Evolutionary conservation across 2,797 vertebrate genomes (phyloP).

Genomic region (Holocentrus rufus): DNA sequence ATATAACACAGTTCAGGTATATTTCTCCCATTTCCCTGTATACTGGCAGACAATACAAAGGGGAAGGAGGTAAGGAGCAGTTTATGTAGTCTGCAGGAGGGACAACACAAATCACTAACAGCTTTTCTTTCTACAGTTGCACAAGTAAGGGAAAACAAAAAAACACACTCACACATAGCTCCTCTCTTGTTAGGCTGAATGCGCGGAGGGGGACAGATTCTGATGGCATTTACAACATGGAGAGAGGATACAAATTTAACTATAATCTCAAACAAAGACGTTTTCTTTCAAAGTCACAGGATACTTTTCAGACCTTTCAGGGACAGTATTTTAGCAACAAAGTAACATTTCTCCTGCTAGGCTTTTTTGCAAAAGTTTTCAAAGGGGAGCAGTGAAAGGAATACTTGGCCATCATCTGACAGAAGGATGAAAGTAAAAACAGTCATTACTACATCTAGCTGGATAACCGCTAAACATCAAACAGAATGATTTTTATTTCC

Average conservation of each 20-base stretch:
- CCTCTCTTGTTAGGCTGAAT: neutral
- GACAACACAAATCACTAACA: slow-evolving; percentile 3
- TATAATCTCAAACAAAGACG: too few species aligned
- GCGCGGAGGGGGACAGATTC: too few species aligned
- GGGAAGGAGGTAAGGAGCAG: neutral
- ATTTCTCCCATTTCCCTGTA: neutral
- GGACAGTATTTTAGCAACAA: neutral
- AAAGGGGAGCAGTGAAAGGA: neutral
- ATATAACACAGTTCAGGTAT: neutral
- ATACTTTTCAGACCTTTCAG: neutral
- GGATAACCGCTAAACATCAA: neutral
- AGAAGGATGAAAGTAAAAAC: neutral
- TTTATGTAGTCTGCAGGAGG: slow-evolving; percentile 6
- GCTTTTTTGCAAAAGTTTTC: neutral
- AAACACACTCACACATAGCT: neutral
- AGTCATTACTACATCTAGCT: too few species aligned
- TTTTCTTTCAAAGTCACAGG: too few species aligned
- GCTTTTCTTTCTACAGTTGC: too few species aligned
- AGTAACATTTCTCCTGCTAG: neutral
- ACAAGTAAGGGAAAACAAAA: too few species aligned
- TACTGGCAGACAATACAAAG: neutral
- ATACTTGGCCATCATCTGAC: neutral
- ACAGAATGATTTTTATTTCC: neutral
- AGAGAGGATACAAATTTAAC: too few species aligned
- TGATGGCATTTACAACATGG: neutral